Evolutionary conservation across 2,888 invertebrate genomes (phyloP), one percentile per base, ranked within the genome.

Genomic region (Nomada ruficornis): DNA sequence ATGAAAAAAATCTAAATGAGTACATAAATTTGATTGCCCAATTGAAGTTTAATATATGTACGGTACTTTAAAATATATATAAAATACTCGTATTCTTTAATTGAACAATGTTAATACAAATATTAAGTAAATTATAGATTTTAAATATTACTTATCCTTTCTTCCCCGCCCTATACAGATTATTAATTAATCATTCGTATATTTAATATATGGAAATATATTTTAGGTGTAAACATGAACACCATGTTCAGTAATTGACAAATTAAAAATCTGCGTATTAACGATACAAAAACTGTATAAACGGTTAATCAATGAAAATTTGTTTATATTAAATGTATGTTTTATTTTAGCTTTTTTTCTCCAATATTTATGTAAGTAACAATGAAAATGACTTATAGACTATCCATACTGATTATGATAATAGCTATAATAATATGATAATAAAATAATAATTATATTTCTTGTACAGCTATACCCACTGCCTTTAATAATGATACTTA

Each of bases 291-390:
- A 47, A 50, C 68, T 67, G 26, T 64, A 72, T 50, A 74, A 59
- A 73, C 68, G 77, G 70, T 77, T 77, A 67, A 69, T 82, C 26
- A 84, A 80, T 42, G 74, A 63, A 50, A 72, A 65, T 80, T 71
- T 29, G 83, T 85, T 91, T 92, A 89, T 93, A 93, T 93, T 93
- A 93, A 93, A 93, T 93, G 92, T 93, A 92, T 91, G 92, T 84
- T 93, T 93, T 93, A 92, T 92, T 93, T 93, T 91, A 91, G 86
- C 85, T 90, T 90, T 91, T 47, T 82, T 90, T 90, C 91, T 92
- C 91, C 92, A 93, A 91, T 93, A 93, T 93, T 93, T 92, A 93
- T 93, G 93, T 93, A 93, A 93, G 93, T 93, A 93, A 93, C 93
- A 93, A 92, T 93, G 93, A 93, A 93, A 93, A 93, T 93, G 91